Percentiles rank a stretch among this genome's conserved stretches.
phyloP scores from a whole-genome alignment of 2,113 vertebrate genomes.

The Rhodinocichla rosea region DNA sequence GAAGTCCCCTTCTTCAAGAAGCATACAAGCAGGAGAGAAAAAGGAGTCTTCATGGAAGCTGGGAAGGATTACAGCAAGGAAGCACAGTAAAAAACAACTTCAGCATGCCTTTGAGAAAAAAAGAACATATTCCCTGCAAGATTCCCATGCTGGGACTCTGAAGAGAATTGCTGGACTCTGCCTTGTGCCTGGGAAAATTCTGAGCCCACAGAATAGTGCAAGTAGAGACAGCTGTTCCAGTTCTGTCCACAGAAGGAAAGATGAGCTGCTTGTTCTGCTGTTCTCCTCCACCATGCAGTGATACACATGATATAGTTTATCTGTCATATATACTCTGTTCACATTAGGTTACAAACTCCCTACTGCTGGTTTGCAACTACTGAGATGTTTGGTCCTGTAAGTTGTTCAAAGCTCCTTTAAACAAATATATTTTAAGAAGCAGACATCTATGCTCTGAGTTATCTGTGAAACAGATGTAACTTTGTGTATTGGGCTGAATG shows the following conservation, averaged over 20 bases:
- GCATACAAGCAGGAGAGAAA: background rate
- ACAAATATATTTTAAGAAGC: background rate
- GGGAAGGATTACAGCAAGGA: background rate
- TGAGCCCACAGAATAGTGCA: background rate
- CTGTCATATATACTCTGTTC: background rate
- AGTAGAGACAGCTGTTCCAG: background rate
- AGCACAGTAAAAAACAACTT: background rate
- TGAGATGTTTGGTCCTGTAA: background rate
- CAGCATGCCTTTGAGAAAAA: background rate
- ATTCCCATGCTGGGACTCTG: background rate
- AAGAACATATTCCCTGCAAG: background rate
- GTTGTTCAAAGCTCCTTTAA: background rate
- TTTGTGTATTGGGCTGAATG: background rate
- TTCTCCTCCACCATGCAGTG: background rate
- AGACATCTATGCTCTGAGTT: background rate
- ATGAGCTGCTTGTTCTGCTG: background rate
- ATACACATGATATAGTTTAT: background rate
- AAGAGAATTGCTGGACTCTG: background rate
- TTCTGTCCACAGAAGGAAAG: background rate
- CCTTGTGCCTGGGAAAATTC: background rate
- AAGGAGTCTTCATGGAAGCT: background rate
- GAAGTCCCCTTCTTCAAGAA: background rate
- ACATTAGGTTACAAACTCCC: background rate
- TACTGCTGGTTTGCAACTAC: background rate
- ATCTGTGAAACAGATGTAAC: background rate